Conservation (phyloP, 2,888 invertebrate species). For the Tipula unca region DNA sequence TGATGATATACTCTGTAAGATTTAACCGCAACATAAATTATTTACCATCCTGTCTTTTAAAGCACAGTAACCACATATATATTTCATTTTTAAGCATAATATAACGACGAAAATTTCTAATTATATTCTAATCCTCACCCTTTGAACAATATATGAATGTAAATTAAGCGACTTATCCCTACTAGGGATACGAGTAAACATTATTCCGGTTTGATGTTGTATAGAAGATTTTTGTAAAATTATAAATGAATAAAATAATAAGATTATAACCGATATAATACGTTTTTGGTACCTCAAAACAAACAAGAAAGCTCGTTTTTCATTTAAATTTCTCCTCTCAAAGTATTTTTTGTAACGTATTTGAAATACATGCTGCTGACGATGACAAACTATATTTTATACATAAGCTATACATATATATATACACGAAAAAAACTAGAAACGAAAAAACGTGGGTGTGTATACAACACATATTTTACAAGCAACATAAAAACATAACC, state of each 20-base stretch:
- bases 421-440: too few species aligned
- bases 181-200: not conserved
- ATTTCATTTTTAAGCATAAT: not conserved
- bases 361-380: not conserved
- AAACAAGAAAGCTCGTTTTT: not conserved
- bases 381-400: not conserved
- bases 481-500: constrained; percentile 8
- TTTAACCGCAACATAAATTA: not conserved
- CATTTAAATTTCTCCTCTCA: not conserved
- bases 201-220: not conserved
- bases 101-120: not conserved
- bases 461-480: not conserved
- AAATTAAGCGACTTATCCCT: not conserved
- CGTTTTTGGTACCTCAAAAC: not conserved
- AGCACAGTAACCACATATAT: not conserved
- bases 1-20: not conserved
- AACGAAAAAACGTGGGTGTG: not conserved
- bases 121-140: not conserved
- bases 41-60: not conserved
- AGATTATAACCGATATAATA: not conserved
- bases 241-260: not conserved
- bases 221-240: not conserved
- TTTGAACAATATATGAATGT: not conserved
- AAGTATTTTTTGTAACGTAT: not conserved
- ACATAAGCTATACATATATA: not conserved